Base-by-base conservation (phyloP, 2,797 vertebrate species). In the Huso huso region DNA sequence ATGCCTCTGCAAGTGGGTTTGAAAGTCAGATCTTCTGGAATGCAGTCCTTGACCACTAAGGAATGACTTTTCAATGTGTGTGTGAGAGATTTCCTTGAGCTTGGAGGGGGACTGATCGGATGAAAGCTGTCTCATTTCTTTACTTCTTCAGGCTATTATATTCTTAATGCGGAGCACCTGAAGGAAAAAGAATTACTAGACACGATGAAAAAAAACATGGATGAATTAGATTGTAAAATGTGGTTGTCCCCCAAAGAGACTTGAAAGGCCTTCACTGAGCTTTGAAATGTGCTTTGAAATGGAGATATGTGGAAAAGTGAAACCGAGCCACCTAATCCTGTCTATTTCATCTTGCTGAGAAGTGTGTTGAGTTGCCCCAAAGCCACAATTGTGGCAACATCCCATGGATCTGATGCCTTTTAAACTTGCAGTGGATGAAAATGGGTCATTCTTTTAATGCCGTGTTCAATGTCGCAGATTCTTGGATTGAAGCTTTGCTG, bases 281-380 rank as follows among this genome's bases (percentile, higher is more conserved):
- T 55, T 55, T 55, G 52, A 55, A 55, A 9, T 55, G 52, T 9
- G 11, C 51, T 65, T 65, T 65, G 50, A 65, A 65, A 65, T 50
- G 13, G 63, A 65, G 63, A 65, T 18, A 52, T 65, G 4, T 13
- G 13, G 13, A 65, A 65, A 65, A 51, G 49, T 50, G 13, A 9
- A 13, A 64, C 50, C 52, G 49, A 64, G 63, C 63, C 12, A 64
- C 7, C 10, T 51, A 51, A 51, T 64, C n/a, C 63, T 15, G 7
- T n/a, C 8, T 51, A 10, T n/a, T 51, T 15, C 8, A 15, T 51
- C 63, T 64, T 64, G 50, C 49, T 50, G 13, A 49, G 50, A n/a
- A 10, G 49, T 49, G 12, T 64, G 7, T 64, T 50, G 5, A 48
- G 49, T 50, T 37, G 55, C 23, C 55, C 55, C 52, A 3, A 6